Evolutionary conservation across 2,888 invertebrate genomes (phyloP).

Genomic region (Malachius bipustulatus): DNA sequence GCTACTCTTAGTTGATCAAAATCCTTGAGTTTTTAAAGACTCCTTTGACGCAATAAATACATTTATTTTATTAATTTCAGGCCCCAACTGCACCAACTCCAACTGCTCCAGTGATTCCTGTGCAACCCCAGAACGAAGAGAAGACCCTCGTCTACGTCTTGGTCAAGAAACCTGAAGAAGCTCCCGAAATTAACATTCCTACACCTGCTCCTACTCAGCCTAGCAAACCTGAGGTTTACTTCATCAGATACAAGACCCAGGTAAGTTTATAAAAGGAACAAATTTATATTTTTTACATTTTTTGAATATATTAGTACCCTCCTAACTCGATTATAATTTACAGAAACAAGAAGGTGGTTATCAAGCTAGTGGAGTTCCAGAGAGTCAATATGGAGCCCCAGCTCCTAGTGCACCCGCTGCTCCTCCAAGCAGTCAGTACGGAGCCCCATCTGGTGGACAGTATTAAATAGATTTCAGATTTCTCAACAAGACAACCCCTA

Average conservation of each 20-base stretch:
- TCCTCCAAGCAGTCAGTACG: constrained; percentile 46
- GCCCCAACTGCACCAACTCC: constrained; percentile 76
- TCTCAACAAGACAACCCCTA: constrained; percentile 7
- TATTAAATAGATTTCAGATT: constrained; percentile 12
- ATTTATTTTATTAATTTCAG: constrained; percentile 55
- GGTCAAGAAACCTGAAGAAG: constrained; percentile 80
- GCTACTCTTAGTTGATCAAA: background rate
- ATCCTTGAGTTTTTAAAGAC: background rate
- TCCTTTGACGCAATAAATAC: background rate
- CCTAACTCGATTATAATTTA: no score
- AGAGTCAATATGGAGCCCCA: constrained; percentile 42
- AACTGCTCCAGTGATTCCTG: constrained; percentile 67
- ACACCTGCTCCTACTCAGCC: constrained; percentile 75
- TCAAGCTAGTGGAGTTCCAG: constrained; percentile 34
- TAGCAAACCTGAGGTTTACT: constrained; percentile 81
- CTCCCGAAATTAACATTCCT: constrained; percentile 66
- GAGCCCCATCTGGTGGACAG: constrained; percentile 40
- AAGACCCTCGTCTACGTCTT: constrained; percentile 80
- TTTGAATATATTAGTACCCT: no score
- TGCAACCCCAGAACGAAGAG: constrained; percentile 76
- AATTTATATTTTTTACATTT: no score
- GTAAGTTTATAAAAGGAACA: no score
- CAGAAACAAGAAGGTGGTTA: constrained; percentile 36
- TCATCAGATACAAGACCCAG: constrained; percentile 81
- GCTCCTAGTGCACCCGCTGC: constrained; percentile 26